Evolutionary conservation across 2,888 invertebrate species (phyloP), one percentile per base, ranked within the genome.

Genomic region (Argyresthia albistria): DNA sequence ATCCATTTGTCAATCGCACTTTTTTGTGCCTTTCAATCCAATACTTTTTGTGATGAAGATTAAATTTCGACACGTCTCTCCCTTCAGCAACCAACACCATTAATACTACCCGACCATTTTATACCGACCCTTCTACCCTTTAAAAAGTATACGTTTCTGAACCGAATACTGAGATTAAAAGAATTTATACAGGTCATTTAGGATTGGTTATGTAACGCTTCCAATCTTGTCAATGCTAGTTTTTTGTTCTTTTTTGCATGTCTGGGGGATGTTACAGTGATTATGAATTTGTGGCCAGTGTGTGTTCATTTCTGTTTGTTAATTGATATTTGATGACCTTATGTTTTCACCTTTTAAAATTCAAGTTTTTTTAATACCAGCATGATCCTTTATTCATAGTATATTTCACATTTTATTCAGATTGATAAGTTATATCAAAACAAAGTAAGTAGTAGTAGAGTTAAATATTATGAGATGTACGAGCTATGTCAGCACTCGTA

Each of bases 31-130:
- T 62, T 62, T 73, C 80, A 72, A 80, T 84, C 82, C 79, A 79
- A 79, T 78, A 80, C 84, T 86, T 86, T 86, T 84, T 86, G 83
- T 70, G 69, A 62, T 70, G 69, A 71, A 86, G 86, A 86, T 86
- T 86, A 83, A 86, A 84, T 86, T 84, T 84, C 79, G 69, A 46
- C 70, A 63, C 75, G 76, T 73, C 77, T 73, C 76, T 70, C 25
- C 25, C 25, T 67, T 76, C 71, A 74, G 69, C 69, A 66, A 73
- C 70, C 69, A 65, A 72, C 47, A 77, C 80, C 84, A 86, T 86
- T 84, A 84, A 86, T 84, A 80, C 73, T 69, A 54, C 53, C 14
- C 62, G 48, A 57, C 79, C 72, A 76, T 56, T 66, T 62, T 62
- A 45, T 12, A n/a, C 58, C 65, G 79, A 71, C 51, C 77, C 62